A percentile compares a stretch with the other conserved stretches of the same genome.
Evolutionary conservation across 2,888 invertebrate species (phyloP).

Genomic region (Epicampocera succincta): DNA sequence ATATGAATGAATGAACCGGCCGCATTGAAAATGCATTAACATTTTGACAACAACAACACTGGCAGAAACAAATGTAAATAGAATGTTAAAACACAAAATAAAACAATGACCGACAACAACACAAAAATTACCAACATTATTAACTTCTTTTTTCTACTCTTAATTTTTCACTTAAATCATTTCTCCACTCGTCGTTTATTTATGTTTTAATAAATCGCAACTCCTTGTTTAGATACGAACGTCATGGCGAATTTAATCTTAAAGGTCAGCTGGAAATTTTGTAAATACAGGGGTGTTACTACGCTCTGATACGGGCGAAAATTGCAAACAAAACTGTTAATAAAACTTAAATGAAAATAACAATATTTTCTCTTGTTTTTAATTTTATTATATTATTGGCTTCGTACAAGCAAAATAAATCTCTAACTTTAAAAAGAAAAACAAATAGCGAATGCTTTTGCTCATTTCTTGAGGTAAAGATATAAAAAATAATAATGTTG

Average conservation of each 20-base stretch:
- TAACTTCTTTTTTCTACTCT: constrained; percentile 46
- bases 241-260: constrained; percentile 11
- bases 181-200: constrained; percentile 57
- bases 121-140: constrained; percentile 2
- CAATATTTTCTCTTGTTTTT: no score
- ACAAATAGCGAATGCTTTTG: no score
- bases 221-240: neutral
- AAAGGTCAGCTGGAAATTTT: neutral
- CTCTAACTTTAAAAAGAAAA: no score
- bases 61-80: constrained; percentile 60
- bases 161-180: constrained; percentile 56
- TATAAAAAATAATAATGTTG: no score
- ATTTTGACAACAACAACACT: constrained; percentile 36
- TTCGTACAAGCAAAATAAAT: no score
- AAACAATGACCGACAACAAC: constrained; percentile 18
- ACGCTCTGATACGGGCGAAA: neutral
- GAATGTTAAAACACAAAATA: constrained; percentile 43
- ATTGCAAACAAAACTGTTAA: no score
- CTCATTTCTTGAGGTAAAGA: no score
- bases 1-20: constrained; percentile 16
- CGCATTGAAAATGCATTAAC: constrained; percentile 68
- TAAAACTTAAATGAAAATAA: no score
- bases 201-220: constrained; percentile 30
- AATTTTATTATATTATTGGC: no score
- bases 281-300: no score